A percentile compares a stretch with the other conserved stretches of the same genome.
These are phyloP conservation scores for Lateolabrax maculatus DNA, from an alignment of 2,797 vertebrate species.

Conservation along the genomic window DNA sequence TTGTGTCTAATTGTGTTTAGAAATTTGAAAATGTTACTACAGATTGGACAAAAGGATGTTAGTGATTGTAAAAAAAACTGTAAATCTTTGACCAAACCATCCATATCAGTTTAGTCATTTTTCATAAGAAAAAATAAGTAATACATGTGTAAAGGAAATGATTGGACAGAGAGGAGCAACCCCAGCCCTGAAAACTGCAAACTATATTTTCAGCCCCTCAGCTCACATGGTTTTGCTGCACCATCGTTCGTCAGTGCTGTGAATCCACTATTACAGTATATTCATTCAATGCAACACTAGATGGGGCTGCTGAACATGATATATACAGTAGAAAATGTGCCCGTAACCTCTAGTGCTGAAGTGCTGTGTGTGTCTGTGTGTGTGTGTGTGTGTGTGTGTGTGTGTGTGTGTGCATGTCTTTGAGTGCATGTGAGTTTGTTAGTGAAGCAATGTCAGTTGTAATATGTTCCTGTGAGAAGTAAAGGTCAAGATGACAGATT, in stretches of 20 bases:
- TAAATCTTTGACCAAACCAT: background rate
- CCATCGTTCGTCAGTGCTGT: background rate
- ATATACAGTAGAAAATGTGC: background rate
- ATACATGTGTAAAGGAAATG: background rate
- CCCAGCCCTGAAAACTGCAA: background rate
- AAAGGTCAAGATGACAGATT: slow-evolving; percentile 70
- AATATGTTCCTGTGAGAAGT: slow-evolving; percentile 61
- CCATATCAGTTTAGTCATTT: background rate
- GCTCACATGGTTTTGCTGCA: slow-evolving; percentile 34
- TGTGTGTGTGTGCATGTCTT: background rate
- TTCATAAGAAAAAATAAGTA: background rate
- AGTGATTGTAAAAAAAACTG: too few species aligned
- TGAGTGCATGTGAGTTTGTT: slow-evolving; percentile 31
- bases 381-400: background rate
- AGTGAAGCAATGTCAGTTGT: slow-evolving; percentile 56
- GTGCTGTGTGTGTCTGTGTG: background rate
- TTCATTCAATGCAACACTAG: slow-evolving; percentile 27
- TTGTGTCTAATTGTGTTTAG: too few species aligned
- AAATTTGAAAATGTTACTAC: too few species aligned
- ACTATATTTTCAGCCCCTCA: background rate
- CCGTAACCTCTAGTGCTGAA: background rate
- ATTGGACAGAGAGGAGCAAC: background rate
- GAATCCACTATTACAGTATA: background rate
- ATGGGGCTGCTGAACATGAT: slow-evolving; percentile 46
- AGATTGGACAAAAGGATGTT: too few species aligned